These are phyloP conservation scores for Penaeus chinensis DNA, from an alignment of 1,140 invertebrate genomes.

Conservation along the genomic window DNA sequence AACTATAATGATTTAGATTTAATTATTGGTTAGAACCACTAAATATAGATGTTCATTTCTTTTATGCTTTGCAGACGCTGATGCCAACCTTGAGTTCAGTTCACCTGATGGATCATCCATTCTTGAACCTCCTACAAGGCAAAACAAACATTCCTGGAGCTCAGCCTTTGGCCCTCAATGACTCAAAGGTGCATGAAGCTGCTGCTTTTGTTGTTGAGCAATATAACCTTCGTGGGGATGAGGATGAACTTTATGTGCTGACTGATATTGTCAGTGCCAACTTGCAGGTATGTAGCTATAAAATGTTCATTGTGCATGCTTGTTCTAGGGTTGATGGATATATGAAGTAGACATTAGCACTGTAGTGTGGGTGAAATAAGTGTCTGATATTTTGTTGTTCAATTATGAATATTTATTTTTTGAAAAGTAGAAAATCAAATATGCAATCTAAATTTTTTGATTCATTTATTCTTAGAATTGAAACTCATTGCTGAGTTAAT, in stretches of 20 bases:
- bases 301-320: no score
- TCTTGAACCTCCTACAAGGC: conserved; percentile 21
- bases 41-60: neutral
- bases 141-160: conserved; percentile 20
- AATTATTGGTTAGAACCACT: neutral
- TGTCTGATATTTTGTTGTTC: no score
- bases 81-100: conserved; percentile 37
- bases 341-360: no score
- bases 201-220: conserved; percentile 55
- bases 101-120: conserved; percentile 42
- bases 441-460: no score
- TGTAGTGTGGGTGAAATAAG: no score
- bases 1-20: neutral
- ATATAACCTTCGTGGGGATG: conserved; percentile 61
- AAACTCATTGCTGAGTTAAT: no score
- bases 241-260: conserved; percentile 58
- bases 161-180: conserved; percentile 37
- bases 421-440: no score
- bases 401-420: no score
- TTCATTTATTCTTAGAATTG: no score
- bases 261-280: conserved; percentile 45
- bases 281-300: conserved; percentile 31
- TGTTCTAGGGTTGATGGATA: no score
- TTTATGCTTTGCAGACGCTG: conserved; percentile 27
- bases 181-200: conserved; percentile 37